Evolutionary conservation across 1,140 invertebrate species (phyloP).

Genomic region (Papilio helenus): DNA sequence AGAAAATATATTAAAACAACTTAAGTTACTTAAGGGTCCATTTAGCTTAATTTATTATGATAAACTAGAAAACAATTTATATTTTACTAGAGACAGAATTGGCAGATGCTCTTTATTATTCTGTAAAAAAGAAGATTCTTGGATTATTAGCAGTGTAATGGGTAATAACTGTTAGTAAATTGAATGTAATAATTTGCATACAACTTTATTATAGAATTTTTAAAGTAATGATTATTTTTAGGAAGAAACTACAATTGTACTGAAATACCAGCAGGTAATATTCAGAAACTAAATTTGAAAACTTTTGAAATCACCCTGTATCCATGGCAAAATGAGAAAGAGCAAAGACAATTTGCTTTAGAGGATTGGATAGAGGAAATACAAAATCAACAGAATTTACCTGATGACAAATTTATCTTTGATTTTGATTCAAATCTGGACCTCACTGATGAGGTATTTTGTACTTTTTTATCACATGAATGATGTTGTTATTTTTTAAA

Average conservation of each 20-base stretch:
- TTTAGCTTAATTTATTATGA: constrained; percentile 93
- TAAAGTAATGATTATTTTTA: constrained; percentile 44
- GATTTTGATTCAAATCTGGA: constrained; percentile 45
- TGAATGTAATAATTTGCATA: constrained; percentile 22
- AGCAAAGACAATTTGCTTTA: constrained; percentile 42
- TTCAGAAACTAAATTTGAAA: constrained; percentile 86
- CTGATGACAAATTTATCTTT: constrained; percentile 61
- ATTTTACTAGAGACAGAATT: constrained; percentile 93
- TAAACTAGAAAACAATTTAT: constrained; percentile 85
- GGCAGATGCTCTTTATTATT: constrained; percentile 93
- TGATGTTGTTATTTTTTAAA: not conserved
- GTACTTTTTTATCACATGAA: not conserved
- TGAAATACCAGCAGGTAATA: constrained; percentile 90
- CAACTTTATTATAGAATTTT: not conserved
- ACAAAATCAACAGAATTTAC: constrained; percentile 62
- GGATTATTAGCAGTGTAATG: constrained; percentile 85
- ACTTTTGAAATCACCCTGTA: constrained; percentile 72
- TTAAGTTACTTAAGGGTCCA: constrained; percentile 88
- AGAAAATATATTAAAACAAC: constrained; percentile 51
- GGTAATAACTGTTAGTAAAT: constrained; percentile 55
- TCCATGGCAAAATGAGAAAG: constrained; percentile 58
- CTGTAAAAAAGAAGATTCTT: constrained; percentile 77
- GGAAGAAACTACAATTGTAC: constrained; percentile 81
- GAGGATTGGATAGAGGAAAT: constrained; percentile 64
- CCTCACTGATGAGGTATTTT: constrained; percentile 52